phyloP scores from a whole-genome alignment of 2,888 invertebrate genomes.

The Troides aeacus region DNA sequence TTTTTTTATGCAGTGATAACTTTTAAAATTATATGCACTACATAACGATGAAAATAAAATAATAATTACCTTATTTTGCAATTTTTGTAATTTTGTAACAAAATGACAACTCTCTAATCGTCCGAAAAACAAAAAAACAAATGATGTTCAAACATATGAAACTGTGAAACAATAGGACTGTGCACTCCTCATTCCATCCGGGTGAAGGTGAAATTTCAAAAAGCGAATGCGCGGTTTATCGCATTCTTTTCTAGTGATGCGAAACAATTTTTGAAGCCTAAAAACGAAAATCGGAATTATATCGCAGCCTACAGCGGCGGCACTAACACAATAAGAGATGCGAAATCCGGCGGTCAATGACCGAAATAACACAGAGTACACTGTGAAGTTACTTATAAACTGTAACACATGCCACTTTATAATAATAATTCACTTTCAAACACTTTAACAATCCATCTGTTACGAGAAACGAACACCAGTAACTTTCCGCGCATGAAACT shows the following conservation, averaged over 20 bases:
- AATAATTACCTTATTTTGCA: conserved; percentile 78
- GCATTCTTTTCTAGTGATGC: conserved; percentile 72
- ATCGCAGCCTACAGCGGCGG: conserved; percentile 55
- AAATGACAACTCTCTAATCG: conserved; percentile 77
- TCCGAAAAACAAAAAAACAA: conserved; percentile 81
- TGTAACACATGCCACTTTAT: conserved; percentile 68
- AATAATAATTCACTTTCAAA: conserved; percentile 63
- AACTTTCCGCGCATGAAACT: conserved; percentile 77
- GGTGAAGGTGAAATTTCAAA: conserved; percentile 74
- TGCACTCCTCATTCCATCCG: conserved; percentile 79
- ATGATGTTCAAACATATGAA: conserved; percentile 80
- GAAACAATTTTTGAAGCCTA: conserved; percentile 63
- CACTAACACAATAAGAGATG: conserved; percentile 69
- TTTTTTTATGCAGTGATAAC: conserved; percentile 36
- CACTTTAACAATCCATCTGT: conserved; percentile 62
- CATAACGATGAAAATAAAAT: conserved; percentile 38
- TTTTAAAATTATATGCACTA: conserved; percentile 34
- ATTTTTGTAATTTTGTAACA: conserved; percentile 80
- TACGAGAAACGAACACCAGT: conserved; percentile 62
- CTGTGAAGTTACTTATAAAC: conserved; percentile 66
- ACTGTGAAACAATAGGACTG: conserved; percentile 77
- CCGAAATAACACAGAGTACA: conserved; percentile 78
- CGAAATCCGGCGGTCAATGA: conserved; percentile 79
- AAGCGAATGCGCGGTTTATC: conserved; percentile 73
- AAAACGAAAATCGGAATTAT: conserved; percentile 66